Percentiles rank a stretch among this genome's conserved stretches.
Conservation (phyloP, 2,113 vertebrate genomes). For the Tauraco erythrolophus region DNA sequence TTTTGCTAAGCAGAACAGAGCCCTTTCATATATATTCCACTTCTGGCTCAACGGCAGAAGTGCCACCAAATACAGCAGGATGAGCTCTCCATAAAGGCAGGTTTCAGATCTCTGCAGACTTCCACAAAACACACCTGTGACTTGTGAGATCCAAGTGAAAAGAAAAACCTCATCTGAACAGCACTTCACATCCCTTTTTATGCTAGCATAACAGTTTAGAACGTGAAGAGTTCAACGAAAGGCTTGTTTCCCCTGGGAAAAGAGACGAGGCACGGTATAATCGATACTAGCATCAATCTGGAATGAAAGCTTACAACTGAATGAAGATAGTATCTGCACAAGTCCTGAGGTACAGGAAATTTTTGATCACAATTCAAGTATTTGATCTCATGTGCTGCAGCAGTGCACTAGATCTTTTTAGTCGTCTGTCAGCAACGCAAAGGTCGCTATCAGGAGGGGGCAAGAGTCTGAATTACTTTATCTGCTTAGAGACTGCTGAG, state of each 20-base stretch:
- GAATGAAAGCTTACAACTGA: not conserved
- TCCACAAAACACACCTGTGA: not conserved
- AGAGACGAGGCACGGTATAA: not conserved
- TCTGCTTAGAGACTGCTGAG: not conserved
- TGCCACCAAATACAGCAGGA: not conserved
- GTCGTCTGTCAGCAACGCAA: not conserved
- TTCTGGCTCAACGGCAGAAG: not conserved
- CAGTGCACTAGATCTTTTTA: not conserved
- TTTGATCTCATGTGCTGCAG: not conserved
- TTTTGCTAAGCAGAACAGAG: not conserved
- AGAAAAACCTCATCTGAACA: not conserved
- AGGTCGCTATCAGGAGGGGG: not conserved
- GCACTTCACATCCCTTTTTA: not conserved
- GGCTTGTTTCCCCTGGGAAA: not conserved
- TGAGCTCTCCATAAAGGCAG: accelerated
- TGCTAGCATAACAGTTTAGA: not conserved
- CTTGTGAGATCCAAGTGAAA: not conserved
- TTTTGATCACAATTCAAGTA: conserved; percentile 31
- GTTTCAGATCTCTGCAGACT: not conserved
- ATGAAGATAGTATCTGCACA: not conserved
- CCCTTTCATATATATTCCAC: not conserved
- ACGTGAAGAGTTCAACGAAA: not conserved
- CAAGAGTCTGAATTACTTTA: not conserved
- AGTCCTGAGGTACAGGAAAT: not conserved
- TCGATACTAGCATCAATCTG: not conserved